Evolutionary conservation across 1,140 invertebrate genomes (phyloP).

Genomic region (Augochlora pura): DNA sequence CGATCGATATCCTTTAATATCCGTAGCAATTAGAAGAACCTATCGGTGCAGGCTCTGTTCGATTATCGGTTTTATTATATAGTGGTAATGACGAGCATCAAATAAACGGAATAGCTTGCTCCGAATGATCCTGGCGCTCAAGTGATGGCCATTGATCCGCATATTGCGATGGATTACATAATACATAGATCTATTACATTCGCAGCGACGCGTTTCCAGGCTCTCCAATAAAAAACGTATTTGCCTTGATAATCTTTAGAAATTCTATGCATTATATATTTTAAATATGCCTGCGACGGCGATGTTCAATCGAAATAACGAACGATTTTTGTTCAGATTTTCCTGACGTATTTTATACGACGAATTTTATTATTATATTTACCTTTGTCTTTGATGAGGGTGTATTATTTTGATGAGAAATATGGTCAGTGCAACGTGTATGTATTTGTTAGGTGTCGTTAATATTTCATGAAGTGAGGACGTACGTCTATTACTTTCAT

Average conservation of each 20-base stretch:
- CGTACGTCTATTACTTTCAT: no score
- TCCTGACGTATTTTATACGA: no score
- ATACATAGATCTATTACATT: conserved; percentile 38
- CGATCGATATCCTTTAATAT: conserved; percentile 61
- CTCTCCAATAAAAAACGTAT: not conserved
- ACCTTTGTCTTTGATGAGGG: no score
- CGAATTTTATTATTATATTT: no score
- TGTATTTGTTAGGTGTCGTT: no score
- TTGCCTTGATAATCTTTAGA: not conserved
- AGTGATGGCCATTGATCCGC: conserved; percentile 50
- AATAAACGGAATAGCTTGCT: conserved; percentile 56
- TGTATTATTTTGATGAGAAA: no score
- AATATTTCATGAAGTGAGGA: no score
- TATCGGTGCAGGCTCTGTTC: conserved; percentile 54
- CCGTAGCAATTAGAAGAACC: conserved; percentile 53
- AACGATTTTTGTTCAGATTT: no score
- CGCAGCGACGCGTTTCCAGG: conserved; percentile 3
- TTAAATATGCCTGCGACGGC: not conserved
- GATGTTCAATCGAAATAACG: no score
- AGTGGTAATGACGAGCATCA: conserved; percentile 57
- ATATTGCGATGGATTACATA: conserved; percentile 42
- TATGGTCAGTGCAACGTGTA: no score
- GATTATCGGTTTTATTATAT: conserved; percentile 65
- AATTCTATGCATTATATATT: not conserved
- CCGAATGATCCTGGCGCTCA: conserved; percentile 46